Conservation (phyloP, 2,888 invertebrate genomes). For the Operophtera brumata region DNA sequence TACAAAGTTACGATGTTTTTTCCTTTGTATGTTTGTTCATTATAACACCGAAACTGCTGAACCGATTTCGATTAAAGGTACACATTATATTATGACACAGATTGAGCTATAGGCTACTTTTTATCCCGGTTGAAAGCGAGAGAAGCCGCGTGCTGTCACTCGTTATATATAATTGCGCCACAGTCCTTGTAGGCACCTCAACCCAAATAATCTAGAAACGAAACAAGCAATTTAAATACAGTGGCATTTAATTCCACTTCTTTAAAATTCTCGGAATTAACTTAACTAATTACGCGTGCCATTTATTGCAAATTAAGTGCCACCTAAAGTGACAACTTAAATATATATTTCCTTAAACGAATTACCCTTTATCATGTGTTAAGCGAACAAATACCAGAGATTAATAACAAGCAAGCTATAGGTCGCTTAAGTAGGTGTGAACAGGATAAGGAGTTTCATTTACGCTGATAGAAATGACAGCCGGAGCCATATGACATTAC, state of each 20-base stretch:
- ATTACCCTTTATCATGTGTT: slow-evolving; percentile 18
- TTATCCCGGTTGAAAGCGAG: no score
- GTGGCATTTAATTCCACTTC: slow-evolving; percentile 6
- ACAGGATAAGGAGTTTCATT: background rate
- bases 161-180: no score
- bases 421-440: background rate
- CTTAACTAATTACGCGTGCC: slow-evolving; percentile 20
- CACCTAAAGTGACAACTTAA: slow-evolving; percentile 21
- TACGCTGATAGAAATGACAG: no score
- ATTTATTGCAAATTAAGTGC: slow-evolving; percentile 22
- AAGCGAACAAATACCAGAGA: slow-evolving; percentile 6
- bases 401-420: slow-evolving; percentile 1
- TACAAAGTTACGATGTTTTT: no score
- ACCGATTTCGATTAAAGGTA: no score
- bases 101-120: no score
- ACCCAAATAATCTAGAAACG: slow-evolving; percentile 5
- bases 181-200: no score
- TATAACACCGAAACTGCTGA: no score
- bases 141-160: no score
- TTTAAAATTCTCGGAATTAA: slow-evolving; percentile 23
- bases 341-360: slow-evolving; percentile 17
- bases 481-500: no score
- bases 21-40: no score
- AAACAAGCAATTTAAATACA: slow-evolving; percentile 4
- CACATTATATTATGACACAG: no score